Evolutionary conservation across 2,113 vertebrate species (phyloP).

Genomic region (Calonectris borealis): DNA sequence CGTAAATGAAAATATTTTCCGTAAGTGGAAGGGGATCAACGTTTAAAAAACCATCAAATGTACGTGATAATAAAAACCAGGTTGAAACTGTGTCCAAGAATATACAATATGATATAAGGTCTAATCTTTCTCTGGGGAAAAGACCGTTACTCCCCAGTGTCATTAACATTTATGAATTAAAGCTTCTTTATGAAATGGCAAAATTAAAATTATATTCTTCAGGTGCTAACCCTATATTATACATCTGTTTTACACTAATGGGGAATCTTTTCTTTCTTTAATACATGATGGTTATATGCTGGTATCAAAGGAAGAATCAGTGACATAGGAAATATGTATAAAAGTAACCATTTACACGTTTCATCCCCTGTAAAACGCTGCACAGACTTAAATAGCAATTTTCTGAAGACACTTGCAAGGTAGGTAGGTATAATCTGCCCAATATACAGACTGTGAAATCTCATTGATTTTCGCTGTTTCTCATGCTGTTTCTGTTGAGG

Average conservation of each 20-base stretch:
- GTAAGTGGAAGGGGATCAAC: neutral
- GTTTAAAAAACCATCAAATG: neutral
- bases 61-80: neutral
- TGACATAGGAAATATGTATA: neutral
- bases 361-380: neutral
- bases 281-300: neutral
- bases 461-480: neutral
- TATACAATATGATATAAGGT: constrained; percentile 10
- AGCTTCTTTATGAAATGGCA: constrained; percentile 51
- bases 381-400: neutral
- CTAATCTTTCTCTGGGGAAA: constrained; percentile 52
- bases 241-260: constrained; percentile 58
- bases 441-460: neutral
- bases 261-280: constrained; percentile 21
- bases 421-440: neutral
- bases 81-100: constrained; percentile 35
- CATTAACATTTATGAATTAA: constrained; percentile 72
- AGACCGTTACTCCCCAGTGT: constrained; percentile 23
- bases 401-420: neutral
- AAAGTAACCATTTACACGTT: neutral
- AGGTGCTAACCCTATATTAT: constrained; percentile 37
- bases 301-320: neutral
- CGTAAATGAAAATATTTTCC: neutral
- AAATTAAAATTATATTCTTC: constrained; percentile 55
- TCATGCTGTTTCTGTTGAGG: neutral